phyloP scores from a whole-genome alignment of 2,888 invertebrate genomes.

The Teinopalpus imperialis region DNA sequence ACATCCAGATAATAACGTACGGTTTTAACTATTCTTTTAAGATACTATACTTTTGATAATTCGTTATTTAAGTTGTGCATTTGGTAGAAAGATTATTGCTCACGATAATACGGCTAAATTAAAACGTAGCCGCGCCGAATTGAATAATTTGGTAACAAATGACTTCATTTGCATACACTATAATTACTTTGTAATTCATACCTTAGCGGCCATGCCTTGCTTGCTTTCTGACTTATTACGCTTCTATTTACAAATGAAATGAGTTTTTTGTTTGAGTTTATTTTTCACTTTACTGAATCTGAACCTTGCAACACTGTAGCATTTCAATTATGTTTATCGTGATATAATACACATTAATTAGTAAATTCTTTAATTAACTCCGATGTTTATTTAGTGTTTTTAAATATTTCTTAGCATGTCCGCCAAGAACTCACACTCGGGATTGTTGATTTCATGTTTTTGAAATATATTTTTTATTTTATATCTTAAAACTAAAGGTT shows the following conservation, averaged over 20 bases:
- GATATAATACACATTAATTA: slow-evolving; percentile 1
- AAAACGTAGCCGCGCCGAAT: slow-evolving; percentile 58
- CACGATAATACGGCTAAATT: slow-evolving; percentile 60
- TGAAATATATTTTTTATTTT: too few species aligned
- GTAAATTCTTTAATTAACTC: background rate
- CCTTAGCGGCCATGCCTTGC: slow-evolving; percentile 26
- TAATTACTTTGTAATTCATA: slow-evolving; percentile 67
- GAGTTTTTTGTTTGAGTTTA: slow-evolving; percentile 44
- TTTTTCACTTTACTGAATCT: slow-evolving; percentile 47
- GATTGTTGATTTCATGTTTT: too few species aligned
- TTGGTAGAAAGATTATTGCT: slow-evolving; percentile 51
- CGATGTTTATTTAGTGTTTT: background rate
- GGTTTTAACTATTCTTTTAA: too few species aligned
- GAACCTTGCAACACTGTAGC: slow-evolving; percentile 25
- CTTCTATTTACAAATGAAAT: slow-evolving; percentile 33
- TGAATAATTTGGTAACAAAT: slow-evolving; percentile 70
- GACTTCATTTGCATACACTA: slow-evolving; percentile 67
- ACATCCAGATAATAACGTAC: too few species aligned
- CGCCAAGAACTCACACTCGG: too few species aligned
- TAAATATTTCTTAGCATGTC: too few species aligned
- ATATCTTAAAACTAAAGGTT: too few species aligned
- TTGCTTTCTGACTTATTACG: slow-evolving; percentile 37
- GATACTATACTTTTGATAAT: background rate
- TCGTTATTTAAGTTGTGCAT: slow-evolving; percentile 24
- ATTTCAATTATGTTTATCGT: slow-evolving; percentile 11